A percentile compares a stretch with the other conserved stretches of the same genome.
phyloP scores from a whole-genome alignment of 2,797 vertebrate genomes.

The Pseudochirops cupreus region DNA sequence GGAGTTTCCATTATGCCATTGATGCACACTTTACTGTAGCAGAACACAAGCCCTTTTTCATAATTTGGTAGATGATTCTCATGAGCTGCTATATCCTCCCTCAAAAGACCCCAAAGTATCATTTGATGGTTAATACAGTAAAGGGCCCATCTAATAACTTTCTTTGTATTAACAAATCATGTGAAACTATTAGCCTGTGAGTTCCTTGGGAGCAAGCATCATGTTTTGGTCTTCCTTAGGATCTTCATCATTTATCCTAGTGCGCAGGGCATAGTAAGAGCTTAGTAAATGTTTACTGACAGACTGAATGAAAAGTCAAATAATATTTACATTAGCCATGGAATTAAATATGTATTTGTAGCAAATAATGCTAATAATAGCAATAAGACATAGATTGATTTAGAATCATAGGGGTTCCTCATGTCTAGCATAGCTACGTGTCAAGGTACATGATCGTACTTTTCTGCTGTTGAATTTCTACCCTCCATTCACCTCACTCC shows the following conservation, averaged over 20 bases:
- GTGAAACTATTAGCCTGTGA: neutral
- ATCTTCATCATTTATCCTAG: neutral
- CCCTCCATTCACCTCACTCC: neutral
- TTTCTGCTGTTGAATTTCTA: neutral
- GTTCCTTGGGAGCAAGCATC: neutral
- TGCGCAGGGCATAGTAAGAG: neutral
- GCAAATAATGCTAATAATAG: neutral
- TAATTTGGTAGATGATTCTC: neutral
- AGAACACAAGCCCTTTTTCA: neutral
- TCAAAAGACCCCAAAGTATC: neutral
- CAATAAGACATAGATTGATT: neutral
- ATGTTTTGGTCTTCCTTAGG: slow-evolving; percentile 23
- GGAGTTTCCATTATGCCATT: neutral
- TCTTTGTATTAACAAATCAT: neutral
- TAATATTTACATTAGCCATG: neutral
- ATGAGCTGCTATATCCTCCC: too few relatives aligned
- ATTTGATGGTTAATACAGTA: neutral
- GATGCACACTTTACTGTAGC: neutral
- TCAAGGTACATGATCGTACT: neutral
- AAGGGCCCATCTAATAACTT: neutral
- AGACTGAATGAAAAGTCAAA: neutral
- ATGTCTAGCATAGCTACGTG: neutral
- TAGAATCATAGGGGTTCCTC: neutral
- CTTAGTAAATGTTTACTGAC: slow-evolving; percentile 18
- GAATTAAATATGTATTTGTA: neutral